Evolutionary conservation across 2,113 vertebrate species (phyloP).

Genomic region (Perca schrenkii): DNA sequence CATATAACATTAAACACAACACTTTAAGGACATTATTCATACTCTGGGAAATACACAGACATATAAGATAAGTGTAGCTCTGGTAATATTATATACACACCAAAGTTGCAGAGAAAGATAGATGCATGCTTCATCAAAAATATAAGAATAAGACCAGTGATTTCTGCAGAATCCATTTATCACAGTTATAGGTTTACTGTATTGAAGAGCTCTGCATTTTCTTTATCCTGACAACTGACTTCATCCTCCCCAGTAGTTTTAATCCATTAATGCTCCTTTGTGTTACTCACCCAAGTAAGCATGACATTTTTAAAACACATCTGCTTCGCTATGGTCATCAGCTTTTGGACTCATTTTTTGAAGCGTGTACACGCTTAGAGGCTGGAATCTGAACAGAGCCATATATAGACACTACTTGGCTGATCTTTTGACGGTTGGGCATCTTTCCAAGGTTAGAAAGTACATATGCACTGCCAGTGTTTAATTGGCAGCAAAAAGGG

Average conservation of each 20-base stretch:
- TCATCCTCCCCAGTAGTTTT: not conserved
- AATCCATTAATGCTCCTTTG: not conserved
- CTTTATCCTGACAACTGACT: not conserved
- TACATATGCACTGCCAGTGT: conserved; percentile 19
- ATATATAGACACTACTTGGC: conserved; percentile 53
- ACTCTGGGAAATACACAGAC: not conserved
- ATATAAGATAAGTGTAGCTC: not conserved
- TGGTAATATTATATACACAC: not conserved
- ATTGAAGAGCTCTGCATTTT: not conserved
- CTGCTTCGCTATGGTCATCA: conserved; percentile 4
- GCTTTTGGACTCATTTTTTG: conserved; percentile 16
- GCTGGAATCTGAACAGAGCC: conserved; percentile 49
- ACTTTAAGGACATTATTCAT: not conserved
- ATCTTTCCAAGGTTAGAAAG: conserved; percentile 51
- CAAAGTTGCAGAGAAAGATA: not conserved
- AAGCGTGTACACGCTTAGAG: not conserved
- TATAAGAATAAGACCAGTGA: not conserved
- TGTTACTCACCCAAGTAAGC: not conserved
- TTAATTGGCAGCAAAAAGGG: conserved; percentile 41
- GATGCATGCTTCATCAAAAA: not conserved
- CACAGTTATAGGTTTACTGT: not conserved
- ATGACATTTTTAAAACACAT: conserved; percentile 20
- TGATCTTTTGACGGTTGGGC: conserved; percentile 58
- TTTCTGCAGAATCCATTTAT: not conserved
- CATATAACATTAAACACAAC: not conserved